A percentile compares a stretch with the other conserved stretches of the same genome.
These are phyloP conservation scores for Lasioglossum marginatum DNA, from an alignment of 2,888 invertebrate genomes.

Conservation along the genomic window DNA sequence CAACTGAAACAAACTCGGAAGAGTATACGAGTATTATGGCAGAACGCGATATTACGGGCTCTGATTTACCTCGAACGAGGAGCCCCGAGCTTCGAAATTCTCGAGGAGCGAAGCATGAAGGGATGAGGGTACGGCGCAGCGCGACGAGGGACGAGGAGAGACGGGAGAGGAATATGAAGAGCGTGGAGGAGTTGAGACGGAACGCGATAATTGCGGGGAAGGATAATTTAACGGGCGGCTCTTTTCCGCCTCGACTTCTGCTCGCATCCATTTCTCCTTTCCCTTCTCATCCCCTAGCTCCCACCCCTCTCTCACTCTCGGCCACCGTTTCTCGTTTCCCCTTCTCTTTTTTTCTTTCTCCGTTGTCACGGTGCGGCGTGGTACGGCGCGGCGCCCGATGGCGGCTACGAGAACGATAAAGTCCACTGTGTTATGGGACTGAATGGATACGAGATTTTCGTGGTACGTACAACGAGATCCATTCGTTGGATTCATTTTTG, in stretches of 20 bases:
- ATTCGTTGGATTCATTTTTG: conserved; percentile 15
- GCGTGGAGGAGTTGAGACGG: conserved; percentile 63
- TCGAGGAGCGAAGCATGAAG: conserved; percentile 1
- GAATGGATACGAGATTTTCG: conserved; percentile 16
- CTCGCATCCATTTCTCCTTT: conserved; percentile 48
- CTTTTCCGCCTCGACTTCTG: conserved; percentile 74
- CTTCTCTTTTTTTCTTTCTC: conserved; percentile 29
- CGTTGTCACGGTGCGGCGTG: conserved; percentile 12
- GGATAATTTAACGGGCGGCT: conserved; percentile 75
- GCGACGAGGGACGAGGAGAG: conserved; percentile 19
- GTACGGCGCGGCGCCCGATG: neutral
- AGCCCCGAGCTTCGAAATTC: conserved; percentile 33
- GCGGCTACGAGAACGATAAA: conserved; percentile 27
- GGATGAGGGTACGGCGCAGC: neutral
- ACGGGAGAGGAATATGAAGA: conserved; percentile 62
- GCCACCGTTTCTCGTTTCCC: neutral
- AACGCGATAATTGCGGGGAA: conserved; percentile 74
- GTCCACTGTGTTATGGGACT: conserved; percentile 16
- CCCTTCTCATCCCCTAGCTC: conserved; percentile 13
- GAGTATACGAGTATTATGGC: conserved; percentile 30
- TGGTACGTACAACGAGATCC: conserved; percentile 21
- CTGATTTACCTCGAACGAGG: conserved; percentile 53
- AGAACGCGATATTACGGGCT: conserved; percentile 54
- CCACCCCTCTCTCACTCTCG: conserved; percentile 10
- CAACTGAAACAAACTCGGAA: conserved; percentile 33